Base-by-base conservation (phyloP, 2,113 vertebrate species). In the Onychostruthus taczanowskii region DNA sequence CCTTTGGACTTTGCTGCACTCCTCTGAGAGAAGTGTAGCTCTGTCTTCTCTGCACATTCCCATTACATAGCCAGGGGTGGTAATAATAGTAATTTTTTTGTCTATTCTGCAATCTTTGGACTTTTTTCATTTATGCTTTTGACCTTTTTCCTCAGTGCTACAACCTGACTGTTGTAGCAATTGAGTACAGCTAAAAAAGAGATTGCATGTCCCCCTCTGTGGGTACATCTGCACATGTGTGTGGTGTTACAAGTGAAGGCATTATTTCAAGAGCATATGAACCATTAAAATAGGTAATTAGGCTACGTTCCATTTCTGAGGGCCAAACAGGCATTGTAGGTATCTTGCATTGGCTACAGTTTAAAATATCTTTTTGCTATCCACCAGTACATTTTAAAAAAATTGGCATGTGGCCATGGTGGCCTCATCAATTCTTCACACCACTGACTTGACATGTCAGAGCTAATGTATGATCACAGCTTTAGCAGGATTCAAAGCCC, bases 381-480 rank as follows among this genome's bases (percentile, higher is more conserved):
- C 18, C 10, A 50, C 23, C 23, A 59, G 20, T 14, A 15, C 49
- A 46, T 23, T 27, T 44, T 19, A 46, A 62, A 87, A 91, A 47
- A 41, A 43, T 0, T 78, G 18, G 28, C 28, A 58, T 0, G 1
- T 62, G 37, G n/a, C 31, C 31, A 24, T 31, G 28, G 26, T 74
- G 43, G 16, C 39, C 35, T 63, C 31, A 62, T 28, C n/a, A 53
- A 9, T 73, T 83, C 37, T 84, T 44, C 50, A 66, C 73, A 44
- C 4, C 63, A 27, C 47, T 46, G 26, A 16, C 24, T 56, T 72
- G 52, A 21, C 19, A 6, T 15, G 16, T 67, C 50, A 55, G 27
- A 89, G 20, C 15, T 28, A 11, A 59, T 1, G 3, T 13, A 52
- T 44, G 33, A 47, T 15, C 55, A 43, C 16, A 61, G 61, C 15